A percentile compares a stretch with the other conserved stretches of the same genome.
These are phyloP conservation scores for Exephanes ischioxanthus DNA, from an alignment of 2,888 invertebrate genomes.

Conservation along the genomic window DNA sequence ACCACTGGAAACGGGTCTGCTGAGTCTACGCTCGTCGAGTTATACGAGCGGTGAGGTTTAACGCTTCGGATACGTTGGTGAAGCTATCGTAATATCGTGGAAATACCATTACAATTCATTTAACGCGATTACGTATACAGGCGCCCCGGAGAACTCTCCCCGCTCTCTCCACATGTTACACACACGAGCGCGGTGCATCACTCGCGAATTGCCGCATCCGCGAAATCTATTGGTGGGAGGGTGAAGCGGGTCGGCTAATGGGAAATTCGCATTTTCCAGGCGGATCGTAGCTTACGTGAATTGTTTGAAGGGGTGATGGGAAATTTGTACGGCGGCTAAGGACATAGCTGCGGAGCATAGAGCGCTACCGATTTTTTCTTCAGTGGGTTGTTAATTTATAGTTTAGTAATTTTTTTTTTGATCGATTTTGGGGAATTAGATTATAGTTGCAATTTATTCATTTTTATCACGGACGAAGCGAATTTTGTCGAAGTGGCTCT, in stretches of 20 bases:
- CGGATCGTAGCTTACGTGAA: not conserved
- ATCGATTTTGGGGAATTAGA: no score
- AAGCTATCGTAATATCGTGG: constrained; percentile 52
- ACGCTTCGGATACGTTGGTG: not conserved
- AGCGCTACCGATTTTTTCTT: no score
- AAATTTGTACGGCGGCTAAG: no score
- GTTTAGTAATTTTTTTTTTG: no score
- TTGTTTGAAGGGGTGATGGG: no score
- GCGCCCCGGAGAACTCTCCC: constrained; percentile 62
- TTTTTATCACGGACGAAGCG: no score
- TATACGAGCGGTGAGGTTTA: constrained; percentile 52
- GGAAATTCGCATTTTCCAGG: not conserved
- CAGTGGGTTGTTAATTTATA: no score
- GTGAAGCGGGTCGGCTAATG: constrained; percentile 1
- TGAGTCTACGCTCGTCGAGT: constrained; percentile 20
- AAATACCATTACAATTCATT: constrained; percentile 75
- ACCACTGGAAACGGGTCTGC: constrained; percentile 12
- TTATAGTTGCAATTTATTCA: no score
- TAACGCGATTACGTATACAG: constrained; percentile 73
- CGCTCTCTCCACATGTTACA: constrained; percentile 62
- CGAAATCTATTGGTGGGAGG: constrained; percentile 56
- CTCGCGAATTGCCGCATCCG: constrained; percentile 27
- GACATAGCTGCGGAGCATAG: no score
- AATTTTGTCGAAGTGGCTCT: no score
- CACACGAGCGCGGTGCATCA: constrained; percentile 29